These are phyloP conservation scores for Morus bassanus DNA, from an alignment of 2,797 vertebrate genomes.

Conservation along the genomic window DNA sequence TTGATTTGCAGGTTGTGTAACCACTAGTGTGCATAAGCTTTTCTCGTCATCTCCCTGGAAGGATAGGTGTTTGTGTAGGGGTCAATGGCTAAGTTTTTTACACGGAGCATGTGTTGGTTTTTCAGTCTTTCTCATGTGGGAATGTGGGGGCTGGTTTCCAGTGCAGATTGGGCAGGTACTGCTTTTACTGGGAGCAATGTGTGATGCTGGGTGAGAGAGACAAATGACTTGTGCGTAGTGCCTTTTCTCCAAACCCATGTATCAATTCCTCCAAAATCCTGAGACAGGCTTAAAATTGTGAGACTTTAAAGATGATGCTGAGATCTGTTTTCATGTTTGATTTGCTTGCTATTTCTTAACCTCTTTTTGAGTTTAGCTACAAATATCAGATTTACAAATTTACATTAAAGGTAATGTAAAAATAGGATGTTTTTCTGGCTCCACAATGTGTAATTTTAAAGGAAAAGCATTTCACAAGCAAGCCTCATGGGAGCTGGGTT, in stretches of 20 bases:
- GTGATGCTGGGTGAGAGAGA: neutral
- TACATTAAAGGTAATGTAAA: neutral
- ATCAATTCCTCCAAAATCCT: neutral
- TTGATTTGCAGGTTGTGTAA: neutral
- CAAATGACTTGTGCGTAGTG: fast-evolving
- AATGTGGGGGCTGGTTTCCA: neutral
- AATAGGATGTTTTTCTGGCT: neutral
- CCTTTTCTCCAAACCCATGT: neutral
- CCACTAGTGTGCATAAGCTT: neutral
- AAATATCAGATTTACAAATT: neutral
- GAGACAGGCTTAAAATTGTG: neutral
- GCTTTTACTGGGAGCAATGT: fast-evolving
- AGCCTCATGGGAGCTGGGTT: neutral
- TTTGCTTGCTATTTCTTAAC: neutral
- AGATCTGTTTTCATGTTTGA: neutral
- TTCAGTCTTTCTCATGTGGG: fast-evolving
- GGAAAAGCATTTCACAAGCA: neutral
- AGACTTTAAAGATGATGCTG: neutral
- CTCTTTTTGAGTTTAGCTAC: neutral
- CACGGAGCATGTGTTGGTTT: neutral
- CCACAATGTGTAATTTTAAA: neutral
- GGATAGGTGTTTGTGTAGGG: neutral
- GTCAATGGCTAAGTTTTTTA: neutral
- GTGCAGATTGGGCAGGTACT: neutral
- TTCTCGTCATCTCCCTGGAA: neutral